These are phyloP conservation scores for Meiosimyza platycephala DNA, from an alignment of 2,888 invertebrate genomes.

Conservation along the genomic window DNA sequence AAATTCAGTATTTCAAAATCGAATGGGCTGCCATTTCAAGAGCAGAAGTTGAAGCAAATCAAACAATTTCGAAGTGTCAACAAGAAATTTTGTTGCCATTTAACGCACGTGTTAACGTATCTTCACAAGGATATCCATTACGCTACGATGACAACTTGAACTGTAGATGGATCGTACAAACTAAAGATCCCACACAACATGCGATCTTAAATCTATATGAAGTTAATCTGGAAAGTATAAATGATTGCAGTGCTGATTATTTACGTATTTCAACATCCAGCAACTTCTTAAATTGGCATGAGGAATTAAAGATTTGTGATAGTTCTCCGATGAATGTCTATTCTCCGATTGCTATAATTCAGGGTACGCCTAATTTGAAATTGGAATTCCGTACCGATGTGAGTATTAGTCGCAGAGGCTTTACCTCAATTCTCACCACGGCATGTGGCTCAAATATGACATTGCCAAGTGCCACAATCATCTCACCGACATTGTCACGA, in stretches of 20 bases:
- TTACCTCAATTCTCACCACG: conserved; percentile 70
- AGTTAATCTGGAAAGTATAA: conserved; percentile 72
- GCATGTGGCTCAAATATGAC: conserved; percentile 79
- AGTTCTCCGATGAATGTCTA: no score
- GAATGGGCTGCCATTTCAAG: conserved; percentile 56
- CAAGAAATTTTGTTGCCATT: conserved; percentile 50
- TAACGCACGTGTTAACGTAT: conserved; percentile 63
- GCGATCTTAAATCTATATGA: conserved; percentile 71
- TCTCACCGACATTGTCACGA: conserved; percentile 27
- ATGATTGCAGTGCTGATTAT: conserved; percentile 72
- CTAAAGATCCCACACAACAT: conserved; percentile 71
- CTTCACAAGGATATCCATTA: conserved; percentile 81
- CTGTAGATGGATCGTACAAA: conserved; percentile 81
- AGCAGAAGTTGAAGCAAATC: conserved; percentile 41
- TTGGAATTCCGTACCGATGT: conserved; percentile 76
- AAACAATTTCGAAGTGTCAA: conserved; percentile 47
- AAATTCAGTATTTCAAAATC: conserved; percentile 55
- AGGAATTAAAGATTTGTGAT: conserved; percentile 70
- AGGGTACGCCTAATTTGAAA: conserved; percentile 72
- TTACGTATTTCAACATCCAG: conserved; percentile 72
- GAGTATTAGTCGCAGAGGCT: conserved; percentile 75
- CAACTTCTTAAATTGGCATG: conserved; percentile 70
- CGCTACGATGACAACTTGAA: conserved; percentile 73
- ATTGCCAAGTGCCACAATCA: conserved; percentile 71
- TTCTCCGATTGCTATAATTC: conserved; percentile 49